These are phyloP conservation scores for Paralichthys olivaceus DNA, from an alignment of 2,113 vertebrate genomes.

Conservation along the genomic window DNA sequence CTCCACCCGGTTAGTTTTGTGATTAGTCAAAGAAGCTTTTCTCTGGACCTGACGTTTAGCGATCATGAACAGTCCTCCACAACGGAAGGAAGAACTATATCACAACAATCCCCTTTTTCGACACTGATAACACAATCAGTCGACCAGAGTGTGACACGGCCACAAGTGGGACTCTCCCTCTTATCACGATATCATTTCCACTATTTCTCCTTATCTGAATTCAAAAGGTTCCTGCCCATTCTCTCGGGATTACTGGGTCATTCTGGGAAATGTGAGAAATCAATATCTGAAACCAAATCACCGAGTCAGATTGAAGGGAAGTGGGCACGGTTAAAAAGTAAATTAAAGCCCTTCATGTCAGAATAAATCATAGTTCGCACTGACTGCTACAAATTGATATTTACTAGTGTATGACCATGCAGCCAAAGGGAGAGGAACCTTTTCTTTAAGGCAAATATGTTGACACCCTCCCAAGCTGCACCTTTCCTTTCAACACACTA, in stretches of 20 bases:
- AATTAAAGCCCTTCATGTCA: constrained; percentile 57
- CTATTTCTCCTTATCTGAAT: constrained; percentile 5
- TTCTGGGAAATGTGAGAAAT: constrained; percentile 58
- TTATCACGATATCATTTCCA: constrained; percentile 27
- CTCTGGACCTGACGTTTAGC: constrained; percentile 17
- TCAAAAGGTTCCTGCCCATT: constrained; percentile 40
- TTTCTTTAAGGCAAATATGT: constrained; percentile 8
- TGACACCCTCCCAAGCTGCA: constrained; percentile 1
- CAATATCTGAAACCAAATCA: constrained; percentile 64
- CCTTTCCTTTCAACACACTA: background rate
- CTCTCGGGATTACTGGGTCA: constrained; percentile 32
- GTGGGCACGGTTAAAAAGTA: constrained; percentile 39
- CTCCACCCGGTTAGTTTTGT: background rate
- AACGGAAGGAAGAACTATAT: constrained; percentile 21
- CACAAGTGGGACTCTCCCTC: constrained; percentile 22
- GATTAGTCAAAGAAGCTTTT: background rate
- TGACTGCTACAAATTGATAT: constrained; percentile 41
- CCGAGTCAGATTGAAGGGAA: constrained; percentile 44
- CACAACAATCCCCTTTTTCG: background rate
- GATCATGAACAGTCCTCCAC: constrained; percentile 15
- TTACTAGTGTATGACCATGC: background rate
- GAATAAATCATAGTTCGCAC: constrained; percentile 46
- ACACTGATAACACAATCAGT: background rate
- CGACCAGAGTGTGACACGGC: constrained; percentile 1
- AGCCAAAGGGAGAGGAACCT: background rate